phyloP scores from a whole-genome alignment of 2,888 invertebrate genomes.

The Plebejus melissa region DNA sequence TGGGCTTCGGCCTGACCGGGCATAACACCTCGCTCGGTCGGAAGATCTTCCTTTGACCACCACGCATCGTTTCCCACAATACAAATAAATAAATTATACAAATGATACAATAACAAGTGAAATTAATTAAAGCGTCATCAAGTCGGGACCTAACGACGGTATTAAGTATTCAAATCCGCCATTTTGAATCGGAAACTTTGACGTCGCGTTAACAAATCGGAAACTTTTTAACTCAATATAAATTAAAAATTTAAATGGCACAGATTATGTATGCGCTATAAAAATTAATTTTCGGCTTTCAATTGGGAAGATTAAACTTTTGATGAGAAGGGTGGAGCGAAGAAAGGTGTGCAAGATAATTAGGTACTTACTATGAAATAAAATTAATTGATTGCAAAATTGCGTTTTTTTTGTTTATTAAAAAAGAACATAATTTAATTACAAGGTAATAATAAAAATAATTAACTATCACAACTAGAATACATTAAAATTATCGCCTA shows the following conservation, averaged over 20 bases:
- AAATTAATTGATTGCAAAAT: no score
- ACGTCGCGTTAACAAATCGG: conserved; percentile 41
- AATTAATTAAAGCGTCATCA: conserved; percentile 3
- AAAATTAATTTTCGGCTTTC: conserved; percentile 23
- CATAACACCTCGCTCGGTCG: no score
- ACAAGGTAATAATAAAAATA: no score
- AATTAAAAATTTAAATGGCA: conserved; percentile 38
- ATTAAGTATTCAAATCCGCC: conserved; percentile 35
- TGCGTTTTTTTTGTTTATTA: no score
- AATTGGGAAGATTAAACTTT: conserved; percentile 17
- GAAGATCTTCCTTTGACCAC: no score
- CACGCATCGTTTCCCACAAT: background rate
- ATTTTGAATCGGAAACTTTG: conserved; percentile 41
- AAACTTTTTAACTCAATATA: conserved; percentile 41
- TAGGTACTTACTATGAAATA: no score
- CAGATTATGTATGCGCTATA: conserved; percentile 21
- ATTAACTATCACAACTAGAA: no score
- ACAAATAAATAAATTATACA: background rate
- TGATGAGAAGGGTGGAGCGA: background rate
- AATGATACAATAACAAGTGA: background rate
- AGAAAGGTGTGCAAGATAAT: background rate
- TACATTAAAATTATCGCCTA: background rate
- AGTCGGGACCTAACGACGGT: background rate
- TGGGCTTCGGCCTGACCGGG: no score
- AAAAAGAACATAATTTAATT: no score